These are phyloP conservation scores for Syrrhaptes paradoxus DNA, from an alignment of 2,113 vertebrate genomes.

Conservation along the genomic window DNA sequence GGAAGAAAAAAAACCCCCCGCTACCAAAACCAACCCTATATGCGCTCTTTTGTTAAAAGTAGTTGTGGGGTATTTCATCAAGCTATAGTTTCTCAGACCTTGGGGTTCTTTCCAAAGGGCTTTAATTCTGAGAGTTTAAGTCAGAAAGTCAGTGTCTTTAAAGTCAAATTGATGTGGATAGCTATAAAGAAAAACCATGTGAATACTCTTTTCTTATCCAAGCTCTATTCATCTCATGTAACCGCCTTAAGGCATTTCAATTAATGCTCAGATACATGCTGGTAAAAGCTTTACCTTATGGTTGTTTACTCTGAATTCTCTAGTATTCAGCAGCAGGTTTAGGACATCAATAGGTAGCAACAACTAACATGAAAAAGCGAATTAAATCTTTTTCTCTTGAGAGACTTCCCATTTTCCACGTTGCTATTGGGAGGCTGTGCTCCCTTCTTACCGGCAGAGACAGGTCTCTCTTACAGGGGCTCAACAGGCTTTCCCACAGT, in stretches of 20 bases:
- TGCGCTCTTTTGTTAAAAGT: conserved; percentile 4
- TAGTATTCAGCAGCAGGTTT: conserved; percentile 25
- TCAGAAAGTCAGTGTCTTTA: conserved; percentile 23
- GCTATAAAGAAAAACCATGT: not conserved
- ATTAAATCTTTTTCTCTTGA: not conserved
- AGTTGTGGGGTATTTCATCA: not conserved
- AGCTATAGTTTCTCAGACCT: conserved; percentile 12
- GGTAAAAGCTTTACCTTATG: conserved; percentile 52
- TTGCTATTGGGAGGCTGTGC: not conserved
- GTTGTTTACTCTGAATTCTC: conserved; percentile 59
- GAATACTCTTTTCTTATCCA: not conserved
- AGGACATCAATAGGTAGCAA: conserved; percentile 33
- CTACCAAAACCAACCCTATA: not conserved
- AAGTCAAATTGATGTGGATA: conserved; percentile 51
- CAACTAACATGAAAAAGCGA: not conserved
- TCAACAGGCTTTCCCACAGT: not conserved
- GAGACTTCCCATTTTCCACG: not conserved
- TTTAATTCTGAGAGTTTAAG: conserved; percentile 43
- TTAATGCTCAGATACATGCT: conserved; percentile 59
- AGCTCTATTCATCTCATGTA: conserved; percentile 66
- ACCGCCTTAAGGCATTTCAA: conserved; percentile 70
- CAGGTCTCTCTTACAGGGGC: not conserved
- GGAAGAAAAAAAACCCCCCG: not conserved
- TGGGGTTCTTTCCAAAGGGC: not conserved
- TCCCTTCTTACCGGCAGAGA: not conserved